A percentile compares a stretch with the other conserved stretches of the same genome.
Evolutionary conservation across 1,140 invertebrate species (phyloP).

Genomic region (Asbolus verrucosus): DNA sequence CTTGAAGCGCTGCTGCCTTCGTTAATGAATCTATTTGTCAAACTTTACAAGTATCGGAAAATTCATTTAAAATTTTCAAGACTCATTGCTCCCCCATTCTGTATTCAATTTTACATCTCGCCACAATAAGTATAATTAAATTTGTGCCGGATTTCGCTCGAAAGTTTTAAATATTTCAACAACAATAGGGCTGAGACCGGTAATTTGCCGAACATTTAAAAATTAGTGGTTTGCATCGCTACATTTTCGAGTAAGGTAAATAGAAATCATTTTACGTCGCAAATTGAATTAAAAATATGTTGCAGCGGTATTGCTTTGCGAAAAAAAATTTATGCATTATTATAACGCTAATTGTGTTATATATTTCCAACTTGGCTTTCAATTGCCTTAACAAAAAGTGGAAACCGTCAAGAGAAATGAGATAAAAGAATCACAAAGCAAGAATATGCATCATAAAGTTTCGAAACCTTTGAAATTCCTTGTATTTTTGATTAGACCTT

Average conservation of each 20-base stretch:
- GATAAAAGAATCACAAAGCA: slow-evolving; percentile 38
- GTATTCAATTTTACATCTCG: slow-evolving; percentile 36
- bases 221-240: neutral
- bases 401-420: slow-evolving; percentile 32
- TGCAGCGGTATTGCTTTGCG: neutral
- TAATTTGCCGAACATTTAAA: slow-evolving; percentile 21
- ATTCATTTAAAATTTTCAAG: slow-evolving; percentile 43
- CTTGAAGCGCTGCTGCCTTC: slow-evolving; percentile 37
- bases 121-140: slow-evolving; percentile 38
- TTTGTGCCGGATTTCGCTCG: slow-evolving; percentile 12
- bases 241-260: neutral
- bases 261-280: too few relatives aligned
- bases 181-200: slow-evolving; percentile 14
- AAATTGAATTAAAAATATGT: neutral
- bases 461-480: slow-evolving; percentile 41
- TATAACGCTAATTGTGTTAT: neutral
- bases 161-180: slow-evolving; percentile 34
- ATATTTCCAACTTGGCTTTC: slow-evolving; percentile 10
- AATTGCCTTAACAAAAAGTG: slow-evolving; percentile 28
- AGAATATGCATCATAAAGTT: slow-evolving; percentile 41
- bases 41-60: slow-evolving; percentile 44
- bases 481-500: slow-evolving; percentile 43
- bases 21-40: slow-evolving; percentile 49
- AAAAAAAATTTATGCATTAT: slow-evolving; percentile 33
- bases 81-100: slow-evolving; percentile 33